Conservation (phyloP, 2,888 invertebrate species). For the Kuschelorhynchus macadamiae region DNA sequence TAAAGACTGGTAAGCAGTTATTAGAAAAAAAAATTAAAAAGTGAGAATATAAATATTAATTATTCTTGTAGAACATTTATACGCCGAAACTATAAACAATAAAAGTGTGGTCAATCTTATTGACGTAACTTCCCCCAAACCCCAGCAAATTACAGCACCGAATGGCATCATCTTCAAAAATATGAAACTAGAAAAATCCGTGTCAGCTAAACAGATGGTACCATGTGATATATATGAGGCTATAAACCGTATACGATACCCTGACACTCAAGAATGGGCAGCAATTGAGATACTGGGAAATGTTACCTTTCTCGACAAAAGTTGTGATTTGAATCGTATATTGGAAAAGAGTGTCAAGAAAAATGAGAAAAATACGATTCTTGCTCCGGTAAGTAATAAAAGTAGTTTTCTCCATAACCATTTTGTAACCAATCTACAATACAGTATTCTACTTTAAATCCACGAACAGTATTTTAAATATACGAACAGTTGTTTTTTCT, state of each 20-base stretch:
- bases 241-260: constrained; percentile 51
- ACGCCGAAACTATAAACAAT: constrained; percentile 56
- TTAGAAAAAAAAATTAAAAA: not conserved
- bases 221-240: constrained; percentile 55
- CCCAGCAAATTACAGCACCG: constrained; percentile 53
- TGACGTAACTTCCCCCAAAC: constrained; percentile 49
- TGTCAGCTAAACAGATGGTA: constrained; percentile 45
- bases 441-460: no score
- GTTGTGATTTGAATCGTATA: constrained; percentile 54
- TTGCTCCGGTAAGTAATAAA: constrained; percentile 54
- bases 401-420: no score
- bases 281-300: constrained; percentile 55
- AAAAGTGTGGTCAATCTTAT: constrained; percentile 54
- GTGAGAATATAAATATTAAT: constrained; percentile 1
- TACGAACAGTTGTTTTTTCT: no score
- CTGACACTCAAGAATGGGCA: constrained; percentile 54
- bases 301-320: constrained; percentile 57
- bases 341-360: constrained; percentile 58
- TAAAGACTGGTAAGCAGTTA: constrained; percentile 59
- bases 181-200: constrained; percentile 38
- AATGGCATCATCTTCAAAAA: constrained; percentile 50
- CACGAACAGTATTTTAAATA: no score
- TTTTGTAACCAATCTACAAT: no score
- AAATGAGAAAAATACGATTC: constrained; percentile 55
- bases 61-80: constrained; percentile 55